Base-by-base conservation (phyloP, 2,888 invertebrate genomes). In the Eucriotettix oculatus region DNA sequence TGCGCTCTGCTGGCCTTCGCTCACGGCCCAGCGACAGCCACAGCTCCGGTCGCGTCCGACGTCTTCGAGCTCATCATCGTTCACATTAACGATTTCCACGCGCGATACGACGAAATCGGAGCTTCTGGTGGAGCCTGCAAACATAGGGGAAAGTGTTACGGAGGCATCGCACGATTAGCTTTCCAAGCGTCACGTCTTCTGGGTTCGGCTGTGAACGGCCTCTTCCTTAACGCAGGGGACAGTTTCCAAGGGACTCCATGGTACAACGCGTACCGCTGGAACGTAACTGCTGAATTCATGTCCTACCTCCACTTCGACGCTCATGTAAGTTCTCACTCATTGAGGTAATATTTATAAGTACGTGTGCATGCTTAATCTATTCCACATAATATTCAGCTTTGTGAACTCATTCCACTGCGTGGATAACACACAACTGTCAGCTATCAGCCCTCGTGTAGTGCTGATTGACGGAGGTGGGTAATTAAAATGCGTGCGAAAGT, bases 181-280 rank as follows among this genome's bases (percentile, higher is more conserved):
- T 60, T 60, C 14, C 52, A 60, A n/a, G 56, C 59, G 42, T 53
- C 57, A 1, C 42, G 58, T 9, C 42, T 59, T 41, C 14, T 57
- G 41, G 54, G 58, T 9, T 16, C 42, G 11, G 12, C 58, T 10
- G 57, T 58, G 17, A 2, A 48, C 48, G 48, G 48, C 48, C 72
- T 85, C 63, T 77, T 85, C 0, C 71, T 92, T 60, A 89, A 90
- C 69, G 90, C 85, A 0, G 91, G 91, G 0, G 91, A 91, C 72
- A 85, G 85, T 69, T 92, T 84, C 71, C 89, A 90, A 70, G 91
- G 91, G 0, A 90, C 90, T 0, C 76, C 88, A n/a, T 91, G 88
- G 86, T 90, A 89, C 68, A 84, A 83, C 16, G 68, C 86, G 9
- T 73, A 71, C 64, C 70, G 71, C 61, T 75, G 74, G 65, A 84